Evolutionary conservation across 2,113 vertebrate genomes (phyloP), one percentile per base, ranked within the genome.

Genomic region (Oostethus manadensis): DNA sequence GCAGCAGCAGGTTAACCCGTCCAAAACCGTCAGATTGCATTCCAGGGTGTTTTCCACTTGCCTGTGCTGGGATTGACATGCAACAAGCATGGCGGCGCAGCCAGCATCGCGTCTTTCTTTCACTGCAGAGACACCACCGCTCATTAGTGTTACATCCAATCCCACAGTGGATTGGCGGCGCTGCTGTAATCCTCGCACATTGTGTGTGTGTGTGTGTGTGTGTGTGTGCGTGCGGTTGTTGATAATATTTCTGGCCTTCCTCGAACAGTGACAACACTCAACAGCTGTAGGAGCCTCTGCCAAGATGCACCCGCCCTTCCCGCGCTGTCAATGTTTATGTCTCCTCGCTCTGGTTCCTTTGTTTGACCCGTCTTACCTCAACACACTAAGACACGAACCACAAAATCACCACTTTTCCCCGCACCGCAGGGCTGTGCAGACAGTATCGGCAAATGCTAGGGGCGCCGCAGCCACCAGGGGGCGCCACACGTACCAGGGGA

Each of bases 261-360:
- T 62, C 11, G 57, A 69, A 56, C 62, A 64, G 60, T 70, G 74
- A 83, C 80, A 70, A 56, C 78, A 50, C 68, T 76, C 67, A 83
- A 68, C 80, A 85, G 72, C 80, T 83, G 78, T 66, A 64, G 53
- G 45, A 50, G 45, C 17, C 55, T 65, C 57, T 68, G 68, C 78
- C 74, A 79, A 72, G 44, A 48, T 6, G 14, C 38, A 4, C 38
- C 60, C 70, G 55, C 59, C 23, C 21, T 33, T 42, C 17, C 47
- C 59, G 29, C 6, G 0, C 29, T n/a, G 10, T 35, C 26, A 35
- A n/a, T 54, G 17, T 35, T 54, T 33, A 48, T 51, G 56, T 49
- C 51, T 26, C 54, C 47, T 20, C n/a, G 42, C 20, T 61, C 64
- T 33, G 10, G 16, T 33, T 45, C 22, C 26, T 2, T 54, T 10